Evolutionary conservation across 2,888 invertebrate genomes (phyloP), one percentile per base, ranked within the genome.

Genomic region (Plebejus anna): DNA sequence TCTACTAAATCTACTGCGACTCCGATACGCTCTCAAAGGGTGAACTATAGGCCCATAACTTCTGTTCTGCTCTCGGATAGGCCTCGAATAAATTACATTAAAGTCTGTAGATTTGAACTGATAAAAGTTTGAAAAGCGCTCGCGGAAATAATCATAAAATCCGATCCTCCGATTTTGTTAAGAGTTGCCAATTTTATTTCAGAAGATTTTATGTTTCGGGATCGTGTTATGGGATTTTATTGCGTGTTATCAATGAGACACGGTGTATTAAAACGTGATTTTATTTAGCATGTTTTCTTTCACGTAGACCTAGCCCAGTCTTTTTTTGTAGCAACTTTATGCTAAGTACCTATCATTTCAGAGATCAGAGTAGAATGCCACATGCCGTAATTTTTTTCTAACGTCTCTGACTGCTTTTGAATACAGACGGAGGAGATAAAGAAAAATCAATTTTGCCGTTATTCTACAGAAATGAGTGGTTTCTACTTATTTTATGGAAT

Each of bases 41-140:
- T 84, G 83, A 85, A 86, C 84, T 85, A 83, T 82, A 82, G 81
- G 82, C 81, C 84, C 82, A 85, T 86, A 86, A 86, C 85, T 86
- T 83, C 81, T 80, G 82, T 83, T 82, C 82, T 82, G 80, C 82
- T 83, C 81, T 78, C 42, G 80, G 81, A 82, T 82, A 80, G 82
- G 83, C 80, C 80, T 79, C 82, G 85, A 83, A 86, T 84, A 86
- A 86, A 85, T 85, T 86, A 83, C 83, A 81, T 83, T 83, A 83
- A 81, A 83, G 82, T 81, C 85, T 82, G 81, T 83, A 83, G 84
- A 86, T 86, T 85, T 83, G 82, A 83, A 83, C 80, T 81, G 85
- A 85, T 85, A 86, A 84, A 86, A 85, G 82, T 85, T 84, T 82
- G 81, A 81, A 81, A 84, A 83, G 82, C 83, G 82, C 83, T 83